These are phyloP conservation scores for Potamarius usumacintae DNA, from an alignment of 2,113 vertebrate genomes.

Conservation along the genomic window DNA sequence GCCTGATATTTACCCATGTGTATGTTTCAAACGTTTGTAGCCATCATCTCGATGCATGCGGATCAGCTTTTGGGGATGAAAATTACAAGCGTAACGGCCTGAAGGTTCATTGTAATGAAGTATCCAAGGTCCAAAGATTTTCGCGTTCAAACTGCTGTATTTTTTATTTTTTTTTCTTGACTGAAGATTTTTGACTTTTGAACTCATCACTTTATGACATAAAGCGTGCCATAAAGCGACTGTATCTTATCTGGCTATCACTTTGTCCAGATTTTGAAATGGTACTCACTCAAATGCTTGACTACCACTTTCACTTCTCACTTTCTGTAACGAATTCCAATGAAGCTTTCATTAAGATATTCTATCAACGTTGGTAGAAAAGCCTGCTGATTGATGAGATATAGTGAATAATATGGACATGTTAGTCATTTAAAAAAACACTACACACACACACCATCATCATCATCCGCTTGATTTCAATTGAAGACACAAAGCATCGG, in stretches of 20 bases:
- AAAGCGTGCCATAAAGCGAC: background rate
- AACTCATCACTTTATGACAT: background rate
- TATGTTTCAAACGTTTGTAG: background rate
- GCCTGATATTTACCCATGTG: background rate
- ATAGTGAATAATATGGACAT: constrained; percentile 19
- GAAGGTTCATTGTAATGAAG: background rate
- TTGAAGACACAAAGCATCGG: constrained; percentile 29
- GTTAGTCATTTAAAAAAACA: background rate
- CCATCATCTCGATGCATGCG: background rate
- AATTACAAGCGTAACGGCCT: background rate
- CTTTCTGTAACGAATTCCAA: background rate
- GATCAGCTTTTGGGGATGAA: background rate
- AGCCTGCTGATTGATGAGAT: constrained; percentile 4
- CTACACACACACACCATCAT: background rate
- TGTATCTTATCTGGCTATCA: background rate
- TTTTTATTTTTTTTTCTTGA: background rate
- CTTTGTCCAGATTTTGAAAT: background rate
- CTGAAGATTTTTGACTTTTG: background rate
- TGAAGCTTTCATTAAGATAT: background rate
- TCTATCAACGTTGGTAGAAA: background rate
- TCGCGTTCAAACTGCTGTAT: background rate
- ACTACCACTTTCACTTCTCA: background rate
- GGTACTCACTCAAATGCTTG: background rate
- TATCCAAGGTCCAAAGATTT: background rate
- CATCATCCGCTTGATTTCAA: constrained; percentile 34